A percentile compares a stretch with the other conserved stretches of the same genome.
Conservation (phyloP, 2,797 vertebrate genomes). For the Myiothlypis chrysogaster region DNA sequence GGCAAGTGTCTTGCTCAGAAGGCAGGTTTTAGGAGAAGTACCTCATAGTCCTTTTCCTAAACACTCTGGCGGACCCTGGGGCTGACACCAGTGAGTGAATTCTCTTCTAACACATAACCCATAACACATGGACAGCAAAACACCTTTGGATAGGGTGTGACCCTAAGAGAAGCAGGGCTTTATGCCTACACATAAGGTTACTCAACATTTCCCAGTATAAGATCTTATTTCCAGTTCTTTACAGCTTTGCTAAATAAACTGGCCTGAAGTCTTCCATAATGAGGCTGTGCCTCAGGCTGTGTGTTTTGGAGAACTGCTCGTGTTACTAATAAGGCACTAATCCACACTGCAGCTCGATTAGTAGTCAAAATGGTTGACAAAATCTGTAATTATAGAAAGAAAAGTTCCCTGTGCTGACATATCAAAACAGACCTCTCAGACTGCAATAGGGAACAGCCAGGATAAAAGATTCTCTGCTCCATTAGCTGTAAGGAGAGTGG, state of each 20-base stretch:
- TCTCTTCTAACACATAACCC: background rate
- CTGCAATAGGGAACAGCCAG: background rate
- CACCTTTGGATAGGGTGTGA: background rate
- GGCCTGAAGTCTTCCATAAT: background rate
- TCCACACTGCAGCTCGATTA: constrained; percentile 39
- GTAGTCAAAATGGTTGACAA: constrained; percentile 44
- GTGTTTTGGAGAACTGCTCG: constrained; percentile 6
- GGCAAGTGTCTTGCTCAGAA: background rate
- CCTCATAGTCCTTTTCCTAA: background rate
- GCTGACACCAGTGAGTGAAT: background rate
- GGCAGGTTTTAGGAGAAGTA: background rate
- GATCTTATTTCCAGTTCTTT: background rate
- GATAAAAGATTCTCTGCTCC: background rate
- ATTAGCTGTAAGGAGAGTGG: background rate
- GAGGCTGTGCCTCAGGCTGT: constrained; percentile 30
- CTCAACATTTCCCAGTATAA: background rate
- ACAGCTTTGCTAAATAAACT: constrained; percentile 34
- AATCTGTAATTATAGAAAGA: constrained; percentile 34
- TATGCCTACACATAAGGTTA: background rate
- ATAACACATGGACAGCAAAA: background rate
- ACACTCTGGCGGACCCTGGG: background rate
- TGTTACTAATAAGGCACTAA: constrained; percentile 47
- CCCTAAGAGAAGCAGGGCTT: background rate
- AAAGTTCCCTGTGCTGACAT: constrained; percentile 34
- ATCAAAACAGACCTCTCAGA: constrained; percentile 14